Base-by-base conservation (phyloP, 2,797 vertebrate species). In the Lagocephalus sceleratus region DNA sequence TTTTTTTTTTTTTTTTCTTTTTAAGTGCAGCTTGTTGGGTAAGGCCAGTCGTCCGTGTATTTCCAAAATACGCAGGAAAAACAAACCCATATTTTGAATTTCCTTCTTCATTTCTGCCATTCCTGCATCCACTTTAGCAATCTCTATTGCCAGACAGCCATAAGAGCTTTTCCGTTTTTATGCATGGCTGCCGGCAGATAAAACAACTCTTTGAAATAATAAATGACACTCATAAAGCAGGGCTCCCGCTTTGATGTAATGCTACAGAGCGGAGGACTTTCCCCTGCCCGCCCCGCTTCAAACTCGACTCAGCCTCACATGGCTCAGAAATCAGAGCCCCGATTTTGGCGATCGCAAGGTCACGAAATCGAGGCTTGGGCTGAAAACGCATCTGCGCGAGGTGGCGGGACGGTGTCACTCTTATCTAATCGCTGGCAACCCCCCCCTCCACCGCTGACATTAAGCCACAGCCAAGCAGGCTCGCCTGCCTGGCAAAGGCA, bases 21-120 rank as follows among this genome's bases (percentile, higher is more conserved):
- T 91, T 90, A 89, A 81, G 61, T 88, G 89, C 88, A 92, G 88
- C 85, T 85, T 83, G 73, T 78, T 82, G 71, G 77, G 84, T 87
- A 91, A 87, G 85, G 90, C 88, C 82, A 79, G 84, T 90, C 89
- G 83, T 90, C 88, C 87, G 73, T 90, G 87, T 91, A 83, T 83
- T 79, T 85, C 72, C 79, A 79, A 84, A 6, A 82, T 86, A 87
- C 85, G 88, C 78, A 79, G 75, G 75, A 91, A 84, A 76, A 73
- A 83, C 63, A 60, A 14, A 59, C 58, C 66, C 56, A 60, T 23
- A 63, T 53, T 81, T 63, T 78, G 75, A 80, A 78, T 90, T 69
- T 71, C 81, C 85, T 79, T 88, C 64, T 86, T 71, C 35, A 35
- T 81, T 79, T 48, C 80, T 73, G 66, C 71, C 78, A 79, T 79